Evolutionary conservation across 2,797 vertebrate species (phyloP), one percentile per base, ranked within the genome.

Genomic region (Pyrocephalus nanus): DNA sequence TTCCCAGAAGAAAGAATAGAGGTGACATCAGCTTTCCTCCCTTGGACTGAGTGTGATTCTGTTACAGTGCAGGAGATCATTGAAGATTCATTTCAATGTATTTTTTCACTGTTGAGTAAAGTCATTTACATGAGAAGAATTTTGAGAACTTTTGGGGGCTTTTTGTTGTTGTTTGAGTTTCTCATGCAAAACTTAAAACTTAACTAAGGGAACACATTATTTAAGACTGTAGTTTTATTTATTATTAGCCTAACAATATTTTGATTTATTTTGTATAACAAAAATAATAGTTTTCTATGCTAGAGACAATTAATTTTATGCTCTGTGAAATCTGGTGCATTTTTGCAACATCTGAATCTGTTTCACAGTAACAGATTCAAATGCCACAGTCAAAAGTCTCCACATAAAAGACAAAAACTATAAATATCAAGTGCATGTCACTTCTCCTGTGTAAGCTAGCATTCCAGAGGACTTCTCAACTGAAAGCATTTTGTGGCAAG

Each of bases 341-440:
- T 91, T 95, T 88, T 93, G 60, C 60, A 90, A 86, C 81, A 94
- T 92, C 91, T 90, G 92, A 91, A 88, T 90, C 64, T 57, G 74
- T 89, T 95, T 93, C 86, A 71, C 30, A 74, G 27, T 36, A 72
- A 64, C 4, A 6, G 45, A 78, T 61, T 92, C 64, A 60, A 93
- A 83, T 92, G 60, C 74, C 72, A 78, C 32, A n/a, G 58, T 75
- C 58, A 65, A 51, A 90, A 55, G 4, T 88, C 85, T 43, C 47
- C 62, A 76, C 45, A 79, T 58, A 53, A 82, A 88, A 65, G 43
- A 65, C 0, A 3, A 87, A 72, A 84, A 93, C 47, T 69, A 21
- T 73, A 84, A 88, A 67, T 81, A 88, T 70, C 36, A 86, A 71
- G n/a, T 62, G 34, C 51, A n/a, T 61, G 43, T 73, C 62, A 61